Conservation (phyloP, 2,888 invertebrate species). For the Machimus rusticus region DNA sequence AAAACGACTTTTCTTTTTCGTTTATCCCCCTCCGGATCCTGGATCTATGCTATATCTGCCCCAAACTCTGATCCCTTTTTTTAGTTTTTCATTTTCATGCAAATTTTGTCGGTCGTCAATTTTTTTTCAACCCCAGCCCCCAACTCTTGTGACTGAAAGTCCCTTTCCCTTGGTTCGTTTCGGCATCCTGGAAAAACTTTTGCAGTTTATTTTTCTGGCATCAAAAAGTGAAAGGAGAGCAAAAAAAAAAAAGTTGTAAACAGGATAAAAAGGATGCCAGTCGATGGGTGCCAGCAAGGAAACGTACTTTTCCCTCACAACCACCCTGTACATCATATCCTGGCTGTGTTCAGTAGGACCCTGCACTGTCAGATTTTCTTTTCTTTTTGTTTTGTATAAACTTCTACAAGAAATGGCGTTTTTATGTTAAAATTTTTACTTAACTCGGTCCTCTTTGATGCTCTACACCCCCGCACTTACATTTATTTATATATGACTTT, state of each 20-base stretch:
- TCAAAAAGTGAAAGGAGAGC: constrained; percentile 13
- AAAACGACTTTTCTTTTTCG: background rate
- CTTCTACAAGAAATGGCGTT: constrained; percentile 23
- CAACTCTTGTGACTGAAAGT: background rate
- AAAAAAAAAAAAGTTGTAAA: constrained; percentile 29
- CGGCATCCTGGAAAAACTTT: background rate
- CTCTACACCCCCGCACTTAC: background rate
- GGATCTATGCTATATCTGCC: background rate
- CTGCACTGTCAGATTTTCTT: constrained; percentile 15
- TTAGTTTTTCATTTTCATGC: constrained; percentile 31
- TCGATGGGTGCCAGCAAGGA: constrained; percentile 4
- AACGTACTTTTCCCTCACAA: background rate
- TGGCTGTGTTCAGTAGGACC: background rate
- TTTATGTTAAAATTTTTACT: constrained; percentile 37
- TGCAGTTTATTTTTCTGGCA: constrained; percentile 27
- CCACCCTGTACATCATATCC: background rate
- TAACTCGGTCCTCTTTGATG: constrained; percentile 23
- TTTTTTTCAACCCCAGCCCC: background rate
- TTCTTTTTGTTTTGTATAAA: background rate
- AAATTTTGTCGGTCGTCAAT: background rate
- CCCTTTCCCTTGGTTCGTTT: background rate
- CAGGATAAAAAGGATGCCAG: constrained; percentile 25
- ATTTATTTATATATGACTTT: background rate
- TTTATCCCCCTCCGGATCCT: background rate
- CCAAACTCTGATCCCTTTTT: background rate